Base-by-base conservation (phyloP, 1,140 invertebrate species). In the Bombus pascuorum region DNA sequence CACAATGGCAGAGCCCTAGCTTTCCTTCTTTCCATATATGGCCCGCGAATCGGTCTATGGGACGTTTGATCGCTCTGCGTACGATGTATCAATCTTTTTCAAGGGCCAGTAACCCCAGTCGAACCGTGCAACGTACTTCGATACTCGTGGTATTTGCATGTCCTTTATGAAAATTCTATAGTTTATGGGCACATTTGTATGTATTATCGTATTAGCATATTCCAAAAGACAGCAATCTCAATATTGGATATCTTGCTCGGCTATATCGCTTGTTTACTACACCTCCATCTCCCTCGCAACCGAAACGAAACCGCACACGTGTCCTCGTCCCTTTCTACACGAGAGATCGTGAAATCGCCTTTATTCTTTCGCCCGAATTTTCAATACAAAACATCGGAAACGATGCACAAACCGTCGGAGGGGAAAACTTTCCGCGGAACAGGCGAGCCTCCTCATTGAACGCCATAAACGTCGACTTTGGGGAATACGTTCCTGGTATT, bases 111-210 rank as follows among this genome's bases (percentile, higher is more conserved):
- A 73, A 90, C 78, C 89, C 84, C 59, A 72, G 22, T 22, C 39
- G 44, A 79, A 62, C 44, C 77, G 53, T 53, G 83, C 75, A 72
- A 91, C 90, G 83, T 87, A 93, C 91, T 94, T 53, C 94, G 94
- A 95, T 95, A 95, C 94, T 94, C 92, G 6, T 89, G 91, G 90
- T 91, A 95, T 95, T 95, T 95, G 95, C 95, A 95, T 95, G 93
- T 94, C 91, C 91, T 95, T 95, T 95, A 95, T 95, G 95, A 95
- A 95, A 95, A 95, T 95, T 95, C 95, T 95, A 95, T 95, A 95
- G 95, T 95, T 95, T 95, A 95, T 95, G 93, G 93, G 90, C 91
- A 91, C 94, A 95, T 95, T 95, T 92, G 94, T 95, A 95, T 95
- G 94, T 95, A 95, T 95, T 95, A 95, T 95, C 92, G 88, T 92